phyloP scores from a whole-genome alignment of 2,113 vertebrate species.

The Zosterops hypoxanthus region DNA sequence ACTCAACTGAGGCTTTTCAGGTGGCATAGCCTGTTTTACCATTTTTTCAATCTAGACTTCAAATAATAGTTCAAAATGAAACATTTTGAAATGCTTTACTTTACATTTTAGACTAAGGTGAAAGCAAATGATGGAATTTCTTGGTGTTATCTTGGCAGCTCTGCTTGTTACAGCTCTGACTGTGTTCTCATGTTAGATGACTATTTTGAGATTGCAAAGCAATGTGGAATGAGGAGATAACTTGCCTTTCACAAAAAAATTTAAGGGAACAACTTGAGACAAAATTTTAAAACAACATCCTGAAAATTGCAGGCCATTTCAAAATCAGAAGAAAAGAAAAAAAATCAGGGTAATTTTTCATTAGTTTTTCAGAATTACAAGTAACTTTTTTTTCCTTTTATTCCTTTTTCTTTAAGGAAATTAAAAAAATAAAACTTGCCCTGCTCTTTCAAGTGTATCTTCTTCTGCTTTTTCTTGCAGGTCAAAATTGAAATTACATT shows the following conservation, averaged over 20 bases:
- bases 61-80: background rate
- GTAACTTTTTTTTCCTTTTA: fast-evolving
- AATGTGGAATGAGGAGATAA: background rate
- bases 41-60: background rate
- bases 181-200: conserved; percentile 17
- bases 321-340: background rate
- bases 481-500: background rate
- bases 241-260: background rate
- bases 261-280: background rate
- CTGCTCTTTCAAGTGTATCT: background rate
- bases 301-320: background rate
- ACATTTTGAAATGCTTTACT: background rate
- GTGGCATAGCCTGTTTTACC: background rate
- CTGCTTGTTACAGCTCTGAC: conserved; percentile 2
- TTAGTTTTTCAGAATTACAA: background rate
- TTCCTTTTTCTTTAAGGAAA: background rate
- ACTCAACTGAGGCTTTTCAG: background rate
- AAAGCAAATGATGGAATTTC: conserved; percentile 18
- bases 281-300: background rate
- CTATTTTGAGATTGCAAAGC: conserved; percentile 35
- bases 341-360: background rate
- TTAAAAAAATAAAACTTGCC: background rate
- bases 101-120: background rate
- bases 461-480: background rate
- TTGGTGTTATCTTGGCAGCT: conserved; percentile 37